Conservation (phyloP, 1,140 invertebrate genomes). For the Rhysida immarginata region DNA sequence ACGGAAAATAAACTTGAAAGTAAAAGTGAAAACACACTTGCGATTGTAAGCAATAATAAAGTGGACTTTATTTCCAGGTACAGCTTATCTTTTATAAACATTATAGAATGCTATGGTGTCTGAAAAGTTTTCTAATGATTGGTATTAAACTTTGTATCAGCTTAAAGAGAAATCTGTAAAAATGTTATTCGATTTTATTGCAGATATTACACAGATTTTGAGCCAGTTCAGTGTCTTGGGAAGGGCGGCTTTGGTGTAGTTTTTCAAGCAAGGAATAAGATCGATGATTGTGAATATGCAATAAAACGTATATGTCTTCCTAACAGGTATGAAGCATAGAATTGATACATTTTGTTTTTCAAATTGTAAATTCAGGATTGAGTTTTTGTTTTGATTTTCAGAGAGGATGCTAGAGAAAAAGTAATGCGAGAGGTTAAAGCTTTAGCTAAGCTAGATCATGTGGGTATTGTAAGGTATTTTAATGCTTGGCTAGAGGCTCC, state of each 20-base stretch:
- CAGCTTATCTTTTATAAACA: too few relatives aligned
- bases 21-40: too few relatives aligned
- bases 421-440: conserved; percentile 89
- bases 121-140: too few relatives aligned
- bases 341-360: too few relatives aligned
- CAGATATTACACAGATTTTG: conserved; percentile 74
- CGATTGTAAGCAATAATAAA: too few relatives aligned
- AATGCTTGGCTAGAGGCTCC: conserved; percentile 86
- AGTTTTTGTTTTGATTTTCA: conserved; percentile 27
- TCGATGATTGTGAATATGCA: conserved; percentile 88
- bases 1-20: too few relatives aligned
- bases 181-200: background rate
- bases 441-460: conserved; percentile 83
- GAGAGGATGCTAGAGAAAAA: conserved; percentile 57
- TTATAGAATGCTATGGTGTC: too few relatives aligned
- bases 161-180: background rate
- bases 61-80: too few relatives aligned
- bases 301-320: conserved; percentile 84
- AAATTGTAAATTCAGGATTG: too few relatives aligned
- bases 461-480: conserved; percentile 87
- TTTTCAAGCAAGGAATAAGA: conserved; percentile 85
- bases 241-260: conserved; percentile 95
- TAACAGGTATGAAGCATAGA: conserved; percentile 50
- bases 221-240: conserved; percentile 64
- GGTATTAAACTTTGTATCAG: too few relatives aligned